Conservation (phyloP, 2,888 invertebrate genomes). For the Kryphioiulus occultus region DNA sequence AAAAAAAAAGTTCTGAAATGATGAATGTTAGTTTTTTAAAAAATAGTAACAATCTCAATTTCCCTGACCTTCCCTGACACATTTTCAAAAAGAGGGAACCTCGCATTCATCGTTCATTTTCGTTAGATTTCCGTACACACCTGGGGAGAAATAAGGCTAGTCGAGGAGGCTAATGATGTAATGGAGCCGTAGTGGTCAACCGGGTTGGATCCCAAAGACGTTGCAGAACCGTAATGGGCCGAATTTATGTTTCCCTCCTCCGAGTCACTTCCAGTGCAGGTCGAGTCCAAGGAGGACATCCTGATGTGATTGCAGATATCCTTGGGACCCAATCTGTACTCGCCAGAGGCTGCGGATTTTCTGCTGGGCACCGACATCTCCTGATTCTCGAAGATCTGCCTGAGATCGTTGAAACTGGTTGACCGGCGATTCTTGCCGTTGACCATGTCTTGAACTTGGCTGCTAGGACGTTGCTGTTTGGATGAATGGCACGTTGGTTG, state of each 20-base stretch:
- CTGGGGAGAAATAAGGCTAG: slow-evolving; percentile 69
- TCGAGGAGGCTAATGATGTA: slow-evolving; percentile 68
- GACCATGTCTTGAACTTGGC: slow-evolving; percentile 31
- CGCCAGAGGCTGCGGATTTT: background rate
- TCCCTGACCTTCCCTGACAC: no score
- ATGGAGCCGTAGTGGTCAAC: slow-evolving; percentile 68
- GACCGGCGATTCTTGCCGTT: slow-evolving; percentile 44
- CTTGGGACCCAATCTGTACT: background rate
- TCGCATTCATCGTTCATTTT: no score
- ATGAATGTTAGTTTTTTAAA: no score
- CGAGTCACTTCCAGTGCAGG: slow-evolving; percentile 64
- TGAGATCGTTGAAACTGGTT: slow-evolving; percentile 51
- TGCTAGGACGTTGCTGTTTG: background rate
- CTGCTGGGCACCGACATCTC: slow-evolving; percentile 4
- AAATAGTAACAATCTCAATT: no score
- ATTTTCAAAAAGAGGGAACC: no score
- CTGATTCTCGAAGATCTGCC: slow-evolving; percentile 52
- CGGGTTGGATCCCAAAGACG: slow-evolving; percentile 49
- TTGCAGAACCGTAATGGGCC: slow-evolving; percentile 59
- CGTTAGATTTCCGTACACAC: slow-evolving; percentile 57
- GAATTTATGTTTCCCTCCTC: slow-evolving; percentile 55
- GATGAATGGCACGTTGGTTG: background rate
- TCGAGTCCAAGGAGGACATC: slow-evolving; percentile 68
- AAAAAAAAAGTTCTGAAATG: no score
- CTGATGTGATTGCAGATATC: slow-evolving; percentile 45